Evolutionary conservation across 2,888 invertebrate species (phyloP).

Genomic region (Mythimna vitellina): DNA sequence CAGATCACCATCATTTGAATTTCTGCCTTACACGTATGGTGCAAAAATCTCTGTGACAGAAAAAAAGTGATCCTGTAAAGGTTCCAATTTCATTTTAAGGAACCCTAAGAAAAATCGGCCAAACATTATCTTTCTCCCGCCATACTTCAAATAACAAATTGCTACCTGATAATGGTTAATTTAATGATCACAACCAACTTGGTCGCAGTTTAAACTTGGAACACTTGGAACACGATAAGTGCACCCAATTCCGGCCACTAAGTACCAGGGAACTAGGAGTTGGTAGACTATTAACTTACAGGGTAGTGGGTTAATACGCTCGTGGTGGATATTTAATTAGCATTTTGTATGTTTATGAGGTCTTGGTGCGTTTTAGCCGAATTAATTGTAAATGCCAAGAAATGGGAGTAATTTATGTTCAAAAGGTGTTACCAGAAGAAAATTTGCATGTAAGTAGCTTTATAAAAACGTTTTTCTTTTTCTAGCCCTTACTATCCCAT

Average conservation of each 20-base stretch:
- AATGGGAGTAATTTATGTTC: neutral
- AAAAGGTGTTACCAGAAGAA: neutral
- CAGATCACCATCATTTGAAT: no score
- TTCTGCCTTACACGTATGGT: neutral
- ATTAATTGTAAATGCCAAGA: slow-evolving; percentile 10
- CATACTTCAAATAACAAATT: slow-evolving; percentile 22
- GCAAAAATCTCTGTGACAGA: neutral
- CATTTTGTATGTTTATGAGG: slow-evolving; percentile 20
- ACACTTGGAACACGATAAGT: slow-evolving; percentile 50
- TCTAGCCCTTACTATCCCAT: no score
- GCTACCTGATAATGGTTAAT: slow-evolving; percentile 20
- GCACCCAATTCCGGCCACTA: slow-evolving; percentile 56
- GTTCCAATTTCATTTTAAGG: neutral
- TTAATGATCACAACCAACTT: slow-evolving; percentile 38
- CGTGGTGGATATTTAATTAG: slow-evolving; percentile 39
- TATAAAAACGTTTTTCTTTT: no score
- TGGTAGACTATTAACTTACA: slow-evolving; percentile 40
- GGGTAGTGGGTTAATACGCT: slow-evolving; percentile 36
- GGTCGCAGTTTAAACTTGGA: slow-evolving; percentile 34
- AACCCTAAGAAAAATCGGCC: neutral
- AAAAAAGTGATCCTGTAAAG: neutral
- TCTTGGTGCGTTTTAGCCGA: neutral
- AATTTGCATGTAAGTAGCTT: neutral
- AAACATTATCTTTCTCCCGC: neutral
- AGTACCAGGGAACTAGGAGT: slow-evolving; percentile 29